A percentile compares a stretch with the other conserved stretches of the same genome.
Conservation (phyloP, 2,888 invertebrate genomes). For the Rhagonycha fulva region DNA sequence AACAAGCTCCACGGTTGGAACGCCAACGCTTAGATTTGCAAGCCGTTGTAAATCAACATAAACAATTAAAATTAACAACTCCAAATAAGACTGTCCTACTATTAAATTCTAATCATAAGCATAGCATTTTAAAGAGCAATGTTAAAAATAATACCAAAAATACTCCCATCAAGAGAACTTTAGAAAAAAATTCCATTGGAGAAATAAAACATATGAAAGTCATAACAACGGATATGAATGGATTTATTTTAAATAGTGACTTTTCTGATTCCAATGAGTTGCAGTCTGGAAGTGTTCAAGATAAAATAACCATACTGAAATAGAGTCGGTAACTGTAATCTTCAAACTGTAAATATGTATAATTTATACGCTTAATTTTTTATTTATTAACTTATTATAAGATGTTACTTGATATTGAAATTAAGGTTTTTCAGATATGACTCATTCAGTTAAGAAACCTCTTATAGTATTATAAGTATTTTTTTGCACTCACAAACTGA, state of each 20-base stretch:
- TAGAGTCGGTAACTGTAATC: slow-evolving; percentile 33
- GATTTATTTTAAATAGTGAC: slow-evolving; percentile 48
- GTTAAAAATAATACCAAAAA: slow-evolving; percentile 44
- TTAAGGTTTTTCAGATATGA: not conserved
- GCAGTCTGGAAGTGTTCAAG: slow-evolving; percentile 42
- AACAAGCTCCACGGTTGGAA: slow-evolving; percentile 48
- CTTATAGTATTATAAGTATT: not conserved
- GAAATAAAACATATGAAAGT: slow-evolving; percentile 47
- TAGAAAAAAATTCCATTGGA: slow-evolving; percentile 43
- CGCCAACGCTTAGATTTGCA: slow-evolving; percentile 50
- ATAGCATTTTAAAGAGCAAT: slow-evolving; percentile 36
- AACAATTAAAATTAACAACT: slow-evolving; percentile 37
- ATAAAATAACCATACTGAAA: slow-evolving; percentile 46
- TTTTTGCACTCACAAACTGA: not conserved
- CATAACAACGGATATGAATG: slow-evolving; percentile 43
- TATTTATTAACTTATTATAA: not conserved
- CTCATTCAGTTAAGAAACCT: not conserved
- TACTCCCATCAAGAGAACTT: slow-evolving; percentile 35
- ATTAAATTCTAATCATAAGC: slow-evolving; percentile 31
- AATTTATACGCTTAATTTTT: not conserved
- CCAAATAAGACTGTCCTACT: slow-evolving; percentile 39
- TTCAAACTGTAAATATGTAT: not conserved
- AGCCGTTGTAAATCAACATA: slow-evolving; percentile 43
- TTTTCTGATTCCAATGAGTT: slow-evolving; percentile 44
- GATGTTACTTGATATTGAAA: not conserved